phyloP scores from a whole-genome alignment of 2,797 vertebrate species.

The Anabas testudineus region DNA sequence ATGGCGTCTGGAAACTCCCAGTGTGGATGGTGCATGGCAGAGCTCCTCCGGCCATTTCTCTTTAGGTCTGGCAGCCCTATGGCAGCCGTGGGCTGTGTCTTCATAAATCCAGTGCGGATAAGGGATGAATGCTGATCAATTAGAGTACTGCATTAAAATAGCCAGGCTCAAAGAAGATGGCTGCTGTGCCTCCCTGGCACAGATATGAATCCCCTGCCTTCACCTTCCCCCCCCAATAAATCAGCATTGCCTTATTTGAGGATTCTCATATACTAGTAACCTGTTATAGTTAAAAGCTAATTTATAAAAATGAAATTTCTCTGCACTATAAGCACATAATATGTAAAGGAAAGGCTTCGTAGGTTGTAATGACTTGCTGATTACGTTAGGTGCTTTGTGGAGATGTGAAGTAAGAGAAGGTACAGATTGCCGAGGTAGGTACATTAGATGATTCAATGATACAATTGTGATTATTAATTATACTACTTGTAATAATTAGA shows the following conservation, averaged over 20 bases:
- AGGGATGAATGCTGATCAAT: constrained; percentile 75
- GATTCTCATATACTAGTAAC: neutral
- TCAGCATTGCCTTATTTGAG: constrained; percentile 12
- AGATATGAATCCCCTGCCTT: constrained; percentile 21
- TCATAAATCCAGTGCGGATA: constrained; percentile 65
- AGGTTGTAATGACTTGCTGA: neutral
- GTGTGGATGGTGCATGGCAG: constrained; percentile 52
- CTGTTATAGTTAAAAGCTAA: too few relatives aligned
- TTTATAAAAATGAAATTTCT: too few relatives aligned
- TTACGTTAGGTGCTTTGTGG: neutral
- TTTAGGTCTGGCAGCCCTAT: constrained; percentile 57
- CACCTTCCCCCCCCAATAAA: neutral
- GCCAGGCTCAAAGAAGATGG: constrained; percentile 42
- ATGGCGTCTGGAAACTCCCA: constrained; percentile 46
- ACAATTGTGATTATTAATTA: too few relatives aligned
- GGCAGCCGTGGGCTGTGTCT: constrained; percentile 51
- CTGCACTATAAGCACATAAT: neutral
- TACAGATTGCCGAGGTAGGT: neutral
- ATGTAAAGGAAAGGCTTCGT: neutral
- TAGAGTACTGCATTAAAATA: constrained; percentile 65
- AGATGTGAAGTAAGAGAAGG: neutral
- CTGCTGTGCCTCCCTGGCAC: constrained; percentile 33
- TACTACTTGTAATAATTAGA: too few relatives aligned
- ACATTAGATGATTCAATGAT: too few relatives aligned
- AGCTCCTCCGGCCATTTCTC: constrained; percentile 61